Evolutionary conservation across 2,888 invertebrate genomes (phyloP).

Genomic region (Eretmocerus hayati): DNA sequence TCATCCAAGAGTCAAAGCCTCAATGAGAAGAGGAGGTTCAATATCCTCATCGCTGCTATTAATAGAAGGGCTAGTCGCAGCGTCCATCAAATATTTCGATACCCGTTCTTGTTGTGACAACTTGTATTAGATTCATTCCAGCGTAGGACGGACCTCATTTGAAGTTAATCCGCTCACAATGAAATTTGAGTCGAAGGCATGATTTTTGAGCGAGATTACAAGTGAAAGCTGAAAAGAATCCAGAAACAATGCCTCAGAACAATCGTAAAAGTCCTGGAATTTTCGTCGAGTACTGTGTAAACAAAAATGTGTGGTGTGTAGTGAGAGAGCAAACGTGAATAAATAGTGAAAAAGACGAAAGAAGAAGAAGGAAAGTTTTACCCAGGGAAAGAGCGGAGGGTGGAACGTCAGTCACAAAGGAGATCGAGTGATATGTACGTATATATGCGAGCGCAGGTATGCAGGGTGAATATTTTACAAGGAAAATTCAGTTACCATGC

Average conservation of each 20-base stretch:
- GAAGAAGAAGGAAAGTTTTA: conserved; percentile 21
- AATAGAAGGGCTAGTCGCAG: too few relatives aligned
- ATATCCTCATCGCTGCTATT: too few relatives aligned
- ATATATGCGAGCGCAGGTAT: conserved; percentile 30
- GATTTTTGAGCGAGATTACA: too few relatives aligned
- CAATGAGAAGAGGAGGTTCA: too few relatives aligned
- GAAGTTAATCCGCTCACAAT: too few relatives aligned
- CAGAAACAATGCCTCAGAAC: background rate
- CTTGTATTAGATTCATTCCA: too few relatives aligned
- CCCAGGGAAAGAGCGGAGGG: conserved; percentile 12
- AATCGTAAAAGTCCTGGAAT: background rate
- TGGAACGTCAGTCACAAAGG: conserved; percentile 22
- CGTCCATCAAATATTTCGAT: too few relatives aligned
- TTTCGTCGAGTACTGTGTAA: conserved; percentile 4
- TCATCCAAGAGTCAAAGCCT: too few relatives aligned
- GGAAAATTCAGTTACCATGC: conserved; percentile 42
- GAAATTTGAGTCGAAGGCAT: too few relatives aligned
- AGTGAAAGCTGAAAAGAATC: background rate
- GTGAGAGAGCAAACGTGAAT: conserved; percentile 11
- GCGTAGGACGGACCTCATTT: too few relatives aligned
- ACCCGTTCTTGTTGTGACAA: too few relatives aligned
- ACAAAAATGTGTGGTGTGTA: conserved; percentile 11
- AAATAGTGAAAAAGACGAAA: conserved; percentile 10
- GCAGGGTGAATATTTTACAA: conserved; percentile 43
- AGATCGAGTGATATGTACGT: conserved; percentile 37